Base-by-base conservation (phyloP, 2,113 vertebrate species). In the Sylvietta virens region DNA sequence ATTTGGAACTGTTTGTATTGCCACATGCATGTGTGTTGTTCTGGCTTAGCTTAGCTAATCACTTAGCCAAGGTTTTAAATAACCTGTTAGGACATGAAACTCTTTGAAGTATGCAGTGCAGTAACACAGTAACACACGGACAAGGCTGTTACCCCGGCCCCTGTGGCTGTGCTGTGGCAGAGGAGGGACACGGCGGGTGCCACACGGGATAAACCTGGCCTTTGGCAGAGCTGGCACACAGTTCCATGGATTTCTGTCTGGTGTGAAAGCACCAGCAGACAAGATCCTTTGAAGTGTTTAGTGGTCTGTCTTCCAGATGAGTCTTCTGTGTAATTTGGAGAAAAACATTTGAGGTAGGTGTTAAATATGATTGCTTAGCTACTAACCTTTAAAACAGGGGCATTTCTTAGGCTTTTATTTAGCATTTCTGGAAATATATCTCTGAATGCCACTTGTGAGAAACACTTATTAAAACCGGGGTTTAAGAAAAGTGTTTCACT, bases 281-380 rank as follows among this genome's bases (percentile, higher is more conserved):
- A 24, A 71, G 60, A 20, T 84, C 72, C 72, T 96, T 84, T 97
- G 86, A 94, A 93, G 76, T 44, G 14, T 70, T 86, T 14, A 70
- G 94, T 69, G 79, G 73, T 88, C 74, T 93, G 88, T 92, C 54
- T 86, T 90, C 58, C 88, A 86, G 45, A 87, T 87, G 94, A 88
- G 90, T 62, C 6, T 66, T 91, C 11, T 48, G 15, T 3, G 13
- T 84, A 67, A 74, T 89, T 94, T 84, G 27, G 30, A 28, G 47
- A 90, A 71, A 80, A 88, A 11, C 3, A 9, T 81, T 70, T 56
- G 39, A 62, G 39, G 26, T 73, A 1, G 50, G 10, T 82, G 35
- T 90, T 81, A 61, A 71, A 82, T 69, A 24, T 1, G 13, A 57
- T 50, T 72, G 27, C 61, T 85, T 57, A 65, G 44, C 33, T 79